A percentile compares a stretch with the other conserved stretches of the same genome.
Evolutionary conservation across 2,888 invertebrate species (phyloP).

Genomic region (Lordiphosa andalusiaca): DNA sequence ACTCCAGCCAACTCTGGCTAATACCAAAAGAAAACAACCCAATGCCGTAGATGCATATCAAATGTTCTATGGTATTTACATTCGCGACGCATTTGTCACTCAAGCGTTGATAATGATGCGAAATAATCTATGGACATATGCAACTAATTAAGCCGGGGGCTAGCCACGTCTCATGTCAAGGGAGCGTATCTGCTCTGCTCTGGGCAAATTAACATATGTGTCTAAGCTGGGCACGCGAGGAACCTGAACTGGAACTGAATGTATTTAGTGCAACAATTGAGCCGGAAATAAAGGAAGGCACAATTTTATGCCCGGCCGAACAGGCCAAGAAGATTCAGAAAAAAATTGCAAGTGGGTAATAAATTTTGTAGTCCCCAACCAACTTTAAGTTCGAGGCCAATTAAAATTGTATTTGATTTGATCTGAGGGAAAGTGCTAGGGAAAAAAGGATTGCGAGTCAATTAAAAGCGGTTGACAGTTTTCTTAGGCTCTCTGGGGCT

Average conservation of each 20-base stretch:
- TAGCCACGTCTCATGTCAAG: slow-evolving; percentile 9
- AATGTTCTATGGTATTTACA: slow-evolving; percentile 58
- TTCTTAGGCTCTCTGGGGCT: slow-evolving; percentile 23
- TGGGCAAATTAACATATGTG: slow-evolving; percentile 31
- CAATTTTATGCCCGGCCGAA: slow-evolving; percentile 60
- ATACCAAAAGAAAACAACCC: slow-evolving; percentile 8
- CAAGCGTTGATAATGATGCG: slow-evolving; percentile 62
- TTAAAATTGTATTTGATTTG: slow-evolving; percentile 62
- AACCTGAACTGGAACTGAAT: slow-evolving; percentile 37
- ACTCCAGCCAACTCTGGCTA: slow-evolving; percentile 28
- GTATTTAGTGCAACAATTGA: slow-evolving; percentile 73
- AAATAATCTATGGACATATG: slow-evolving; percentile 16
- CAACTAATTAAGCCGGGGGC: slow-evolving; percentile 30
- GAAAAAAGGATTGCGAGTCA: slow-evolving; percentile 64
- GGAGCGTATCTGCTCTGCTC: slow-evolving; percentile 1
- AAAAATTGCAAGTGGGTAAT: slow-evolving; percentile 36
- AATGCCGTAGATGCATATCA: slow-evolving; percentile 52
- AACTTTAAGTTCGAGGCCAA: slow-evolving; percentile 45
- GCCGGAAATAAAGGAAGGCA: slow-evolving; percentile 54
- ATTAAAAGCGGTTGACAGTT: slow-evolving; percentile 71
- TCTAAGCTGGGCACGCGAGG: slow-evolving; percentile 39
- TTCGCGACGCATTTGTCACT: slow-evolving; percentile 52
- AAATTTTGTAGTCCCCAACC: not conserved
- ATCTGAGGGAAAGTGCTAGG: not conserved
- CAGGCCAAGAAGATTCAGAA: slow-evolving; percentile 29